Evolutionary conservation across 1,140 invertebrate genomes (phyloP).

Genomic region (Eubasilissa regina): DNA sequence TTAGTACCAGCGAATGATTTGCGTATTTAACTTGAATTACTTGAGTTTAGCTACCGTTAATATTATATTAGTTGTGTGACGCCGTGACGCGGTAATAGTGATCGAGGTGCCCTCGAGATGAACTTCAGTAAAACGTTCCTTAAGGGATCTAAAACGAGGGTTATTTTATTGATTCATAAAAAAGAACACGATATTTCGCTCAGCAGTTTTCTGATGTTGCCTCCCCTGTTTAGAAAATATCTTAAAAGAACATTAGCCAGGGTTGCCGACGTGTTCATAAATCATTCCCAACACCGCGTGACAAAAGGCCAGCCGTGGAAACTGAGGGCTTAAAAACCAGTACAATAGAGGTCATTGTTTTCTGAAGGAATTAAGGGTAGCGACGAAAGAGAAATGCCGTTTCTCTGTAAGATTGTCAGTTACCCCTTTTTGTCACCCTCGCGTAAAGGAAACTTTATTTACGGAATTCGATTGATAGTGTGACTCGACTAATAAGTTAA

Average conservation of each 20-base stretch:
- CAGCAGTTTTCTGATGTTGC: not conserved
- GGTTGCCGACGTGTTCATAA: not conserved
- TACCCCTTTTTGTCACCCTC: not conserved
- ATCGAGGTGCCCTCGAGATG: no score
- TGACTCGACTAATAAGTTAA: no score
- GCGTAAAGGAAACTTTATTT: not conserved
- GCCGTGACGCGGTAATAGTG: no score
- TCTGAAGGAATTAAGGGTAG: not conserved
- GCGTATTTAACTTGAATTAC: no score
- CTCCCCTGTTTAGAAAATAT: not conserved
- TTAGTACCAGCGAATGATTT: no score
- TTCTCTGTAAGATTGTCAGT: conserved; percentile 10
- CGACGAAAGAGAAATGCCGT: not conserved
- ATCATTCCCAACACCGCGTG: not conserved
- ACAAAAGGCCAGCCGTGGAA: not conserved
- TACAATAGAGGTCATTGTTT: conserved; percentile 21
- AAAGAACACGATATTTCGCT: not conserved
- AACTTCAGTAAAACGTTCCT: no score
- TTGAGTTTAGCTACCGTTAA: no score
- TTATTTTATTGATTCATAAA: no score
- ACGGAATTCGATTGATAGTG: not conserved
- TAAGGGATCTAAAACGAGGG: no score
- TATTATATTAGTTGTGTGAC: no score
- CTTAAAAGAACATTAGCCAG: not conserved
- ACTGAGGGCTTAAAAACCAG: not conserved